Percentiles rank a stretch among this genome's conserved stretches.
Conservation (phyloP, 2,113 vertebrate genomes). For the Erythrocercus mccallii region DNA sequence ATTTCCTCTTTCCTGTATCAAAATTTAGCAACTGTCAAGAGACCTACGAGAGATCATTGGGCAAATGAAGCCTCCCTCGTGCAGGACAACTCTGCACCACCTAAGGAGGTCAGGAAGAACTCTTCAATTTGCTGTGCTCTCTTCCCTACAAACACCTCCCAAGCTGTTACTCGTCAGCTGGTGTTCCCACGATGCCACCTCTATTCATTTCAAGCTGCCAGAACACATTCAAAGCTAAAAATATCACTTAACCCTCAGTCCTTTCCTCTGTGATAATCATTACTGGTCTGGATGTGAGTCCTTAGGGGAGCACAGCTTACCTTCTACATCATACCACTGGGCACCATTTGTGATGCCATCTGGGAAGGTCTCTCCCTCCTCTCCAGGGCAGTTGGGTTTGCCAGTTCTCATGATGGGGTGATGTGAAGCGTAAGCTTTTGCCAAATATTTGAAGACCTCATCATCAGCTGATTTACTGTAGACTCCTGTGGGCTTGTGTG, state of each 20-base stretch:
- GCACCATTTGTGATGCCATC: constrained; percentile 95
- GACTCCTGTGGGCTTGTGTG: constrained; percentile 71
- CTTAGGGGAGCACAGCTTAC: constrained; percentile 64
- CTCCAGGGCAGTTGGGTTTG: constrained; percentile 79
- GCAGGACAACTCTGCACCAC: background rate
- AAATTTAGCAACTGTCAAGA: background rate
- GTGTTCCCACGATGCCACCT: background rate
- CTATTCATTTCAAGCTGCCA: background rate
- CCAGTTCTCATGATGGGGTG: constrained; percentile 94
- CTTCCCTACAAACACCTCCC: background rate
- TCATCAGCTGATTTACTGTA: constrained; percentile 92
- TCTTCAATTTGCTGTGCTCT: background rate
- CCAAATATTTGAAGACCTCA: constrained; percentile 85
- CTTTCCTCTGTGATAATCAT: background rate
- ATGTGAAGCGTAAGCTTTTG: constrained; percentile 85
- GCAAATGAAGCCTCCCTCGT: background rate
- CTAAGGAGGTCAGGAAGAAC: background rate
- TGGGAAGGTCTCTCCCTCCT: constrained; percentile 78
- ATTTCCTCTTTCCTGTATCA: background rate
- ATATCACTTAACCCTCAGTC: background rate
- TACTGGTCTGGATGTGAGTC: background rate
- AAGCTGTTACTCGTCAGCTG: background rate
- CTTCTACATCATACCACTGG: constrained; percentile 90
- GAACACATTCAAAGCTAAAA: background rate
- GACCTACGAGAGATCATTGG: background rate